Conservation (phyloP, 2,888 invertebrate genomes). For the Agapetus fuscipes region DNA sequence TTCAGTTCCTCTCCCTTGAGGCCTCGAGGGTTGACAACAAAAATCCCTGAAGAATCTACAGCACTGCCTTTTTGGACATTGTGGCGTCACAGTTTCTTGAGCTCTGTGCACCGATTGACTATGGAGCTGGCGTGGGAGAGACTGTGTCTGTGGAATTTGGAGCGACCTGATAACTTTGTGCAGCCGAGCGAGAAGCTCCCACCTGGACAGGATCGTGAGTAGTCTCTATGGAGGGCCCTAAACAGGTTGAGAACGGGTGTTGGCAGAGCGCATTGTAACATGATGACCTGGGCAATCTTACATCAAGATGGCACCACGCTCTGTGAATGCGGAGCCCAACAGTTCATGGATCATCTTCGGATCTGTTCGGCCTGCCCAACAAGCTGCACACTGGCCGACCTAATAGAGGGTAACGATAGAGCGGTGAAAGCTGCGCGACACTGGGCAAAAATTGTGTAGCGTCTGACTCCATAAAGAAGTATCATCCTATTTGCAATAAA, state of each 20-base stretch:
- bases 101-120: too few species aligned
- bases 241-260: background rate
- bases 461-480: too few species aligned
- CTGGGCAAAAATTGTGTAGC: background rate
- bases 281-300: background rate
- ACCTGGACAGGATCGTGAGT: background rate
- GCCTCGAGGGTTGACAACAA: too few species aligned
- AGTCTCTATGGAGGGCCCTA: background rate
- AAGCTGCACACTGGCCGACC: background rate
- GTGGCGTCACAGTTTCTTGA: too few species aligned
- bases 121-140: too few species aligned
- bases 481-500: too few species aligned
- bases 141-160: too few species aligned
- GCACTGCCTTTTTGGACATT: too few species aligned
- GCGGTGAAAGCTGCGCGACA: background rate
- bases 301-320: too few species aligned
- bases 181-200: background rate
- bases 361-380: background rate
- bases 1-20: too few species aligned
- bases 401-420: background rate
- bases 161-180: too few species aligned
- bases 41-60: too few species aligned
- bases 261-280: background rate
- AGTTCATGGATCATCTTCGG: background rate
- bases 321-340: background rate